Conservation (phyloP, 64 coral and sea anemone genomes). For the Actinia equina region DNA sequence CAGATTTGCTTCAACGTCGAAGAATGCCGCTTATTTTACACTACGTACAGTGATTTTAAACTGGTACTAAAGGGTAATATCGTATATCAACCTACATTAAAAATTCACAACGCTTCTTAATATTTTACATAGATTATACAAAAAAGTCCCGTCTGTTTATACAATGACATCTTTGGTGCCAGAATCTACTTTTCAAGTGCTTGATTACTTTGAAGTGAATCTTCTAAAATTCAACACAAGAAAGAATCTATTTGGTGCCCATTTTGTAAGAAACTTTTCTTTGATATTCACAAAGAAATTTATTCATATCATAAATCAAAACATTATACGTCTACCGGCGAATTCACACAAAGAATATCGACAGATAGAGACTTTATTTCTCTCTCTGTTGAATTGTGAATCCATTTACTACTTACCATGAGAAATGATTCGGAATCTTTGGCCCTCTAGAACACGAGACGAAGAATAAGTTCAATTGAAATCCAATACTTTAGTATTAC, state of each 20-base stretch:
- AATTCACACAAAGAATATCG: not conserved
- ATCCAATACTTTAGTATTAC: not conserved
- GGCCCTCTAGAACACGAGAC: not conserved
- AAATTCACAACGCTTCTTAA: too few species aligned
- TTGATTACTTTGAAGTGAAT: not conserved
- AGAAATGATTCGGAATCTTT: not conserved
- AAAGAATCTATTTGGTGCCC: too few species aligned
- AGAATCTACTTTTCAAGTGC: not conserved
- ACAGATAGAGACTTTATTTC: not conserved
- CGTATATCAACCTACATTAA: too few species aligned
- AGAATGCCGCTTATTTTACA: too few species aligned
- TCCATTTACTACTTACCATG: not conserved
- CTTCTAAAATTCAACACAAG: too few species aligned
- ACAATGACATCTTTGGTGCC: not conserved
- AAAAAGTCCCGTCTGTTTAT: too few species aligned
- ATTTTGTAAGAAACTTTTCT: too few species aligned
- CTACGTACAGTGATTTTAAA: too few species aligned
- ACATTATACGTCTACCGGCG: not conserved
- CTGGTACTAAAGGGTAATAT: too few species aligned
- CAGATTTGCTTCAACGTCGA: too few species aligned
- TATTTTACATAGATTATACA: too few species aligned
- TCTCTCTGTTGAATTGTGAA: not conserved
- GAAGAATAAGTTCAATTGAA: not conserved
- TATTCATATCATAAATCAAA: not conserved
- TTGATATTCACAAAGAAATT: too few species aligned